A percentile compares a stretch with the other conserved stretches of the same genome.
phyloP scores from a whole-genome alignment of 2,113 vertebrate species.

The Osmerus mordax region DNA sequence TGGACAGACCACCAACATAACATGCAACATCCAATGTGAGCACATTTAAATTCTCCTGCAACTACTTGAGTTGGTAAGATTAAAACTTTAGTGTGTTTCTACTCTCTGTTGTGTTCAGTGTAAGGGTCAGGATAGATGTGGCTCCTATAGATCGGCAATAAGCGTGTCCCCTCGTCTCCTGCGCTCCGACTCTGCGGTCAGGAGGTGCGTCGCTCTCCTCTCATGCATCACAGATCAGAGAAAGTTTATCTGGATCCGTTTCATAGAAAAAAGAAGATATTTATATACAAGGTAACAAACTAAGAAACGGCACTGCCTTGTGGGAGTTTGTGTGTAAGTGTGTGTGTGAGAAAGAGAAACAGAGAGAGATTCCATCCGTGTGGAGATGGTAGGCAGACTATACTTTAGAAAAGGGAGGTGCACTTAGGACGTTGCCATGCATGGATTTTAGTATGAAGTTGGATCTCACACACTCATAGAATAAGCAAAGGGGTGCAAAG shows the following conservation, averaged over 20 bases:
- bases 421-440: slow-evolving; percentile 43
- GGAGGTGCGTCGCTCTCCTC: too few relatives aligned
- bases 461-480: slow-evolving; percentile 38
- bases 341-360: slow-evolving; percentile 12
- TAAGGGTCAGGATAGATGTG: slow-evolving; percentile 8
- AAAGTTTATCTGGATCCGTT: slow-evolving; percentile 41
- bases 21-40: slow-evolving; percentile 95
- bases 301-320: slow-evolving; percentile 70
- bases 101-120: slow-evolving; percentile 35
- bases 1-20: slow-evolving; percentile 85
- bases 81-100: slow-evolving; percentile 53
- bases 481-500: slow-evolving; percentile 16
- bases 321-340: slow-evolving; percentile 33
- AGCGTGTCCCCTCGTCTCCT: not conserved
- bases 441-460: slow-evolving; percentile 36
- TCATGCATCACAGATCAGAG: too few relatives aligned
- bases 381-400: slow-evolving; percentile 40
- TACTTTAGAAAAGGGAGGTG: slow-evolving; percentile 42
- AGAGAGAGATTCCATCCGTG: slow-evolving; percentile 29
- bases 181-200: too few relatives aligned
- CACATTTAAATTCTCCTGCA: slow-evolving; percentile 86
- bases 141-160: not conserved
- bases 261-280: slow-evolving; percentile 72
- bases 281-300: slow-evolving; percentile 86
- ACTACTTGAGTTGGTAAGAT: slow-evolving; percentile 71